These are phyloP conservation scores for Leucoma salicis DNA, from an alignment of 2,888 invertebrate species.

Conservation along the genomic window DNA sequence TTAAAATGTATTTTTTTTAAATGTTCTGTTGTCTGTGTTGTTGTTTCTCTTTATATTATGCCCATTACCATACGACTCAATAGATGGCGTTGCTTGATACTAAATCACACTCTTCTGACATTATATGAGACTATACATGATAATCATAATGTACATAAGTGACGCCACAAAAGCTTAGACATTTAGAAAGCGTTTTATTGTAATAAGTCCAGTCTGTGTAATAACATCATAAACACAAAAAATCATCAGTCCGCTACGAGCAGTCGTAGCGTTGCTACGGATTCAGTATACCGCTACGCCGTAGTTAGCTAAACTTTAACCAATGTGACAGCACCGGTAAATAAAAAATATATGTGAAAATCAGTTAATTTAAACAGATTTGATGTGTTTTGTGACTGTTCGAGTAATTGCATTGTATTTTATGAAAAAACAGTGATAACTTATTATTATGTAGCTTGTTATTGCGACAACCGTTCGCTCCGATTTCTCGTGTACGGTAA, in stretches of 20 bases:
- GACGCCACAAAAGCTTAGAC: neutral
- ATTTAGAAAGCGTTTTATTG: neutral
- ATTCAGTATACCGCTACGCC: conserved; percentile 36
- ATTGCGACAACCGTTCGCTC: conserved; percentile 10
- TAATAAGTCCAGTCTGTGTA: neutral
- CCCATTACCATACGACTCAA: too few relatives aligned
- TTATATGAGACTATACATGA: neutral
- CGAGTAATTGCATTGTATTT: conserved; percentile 3
- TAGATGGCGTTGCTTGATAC: conserved; percentile 44
- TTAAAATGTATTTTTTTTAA: too few relatives aligned
- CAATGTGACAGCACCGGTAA: conserved; percentile 36
- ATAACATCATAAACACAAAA: neutral
- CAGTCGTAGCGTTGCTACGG: conserved; percentile 50
- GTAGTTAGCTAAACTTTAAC: conserved; percentile 25
- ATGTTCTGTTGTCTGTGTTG: too few relatives aligned
- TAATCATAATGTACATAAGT: neutral
- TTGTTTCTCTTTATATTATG: too few relatives aligned
- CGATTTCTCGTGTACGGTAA: conserved; percentile 27
- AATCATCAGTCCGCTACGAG: conserved; percentile 52
- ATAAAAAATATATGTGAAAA: conserved; percentile 28
- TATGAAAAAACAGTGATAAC: conserved; percentile 20
- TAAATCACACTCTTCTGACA: conserved; percentile 8
- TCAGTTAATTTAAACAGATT: conserved; percentile 4
- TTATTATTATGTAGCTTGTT: conserved; percentile 15
- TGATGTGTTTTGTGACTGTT: conserved; percentile 12